Conservation (phyloP, 2,797 vertebrate species). For the Pseudochirops corinnae region DNA sequence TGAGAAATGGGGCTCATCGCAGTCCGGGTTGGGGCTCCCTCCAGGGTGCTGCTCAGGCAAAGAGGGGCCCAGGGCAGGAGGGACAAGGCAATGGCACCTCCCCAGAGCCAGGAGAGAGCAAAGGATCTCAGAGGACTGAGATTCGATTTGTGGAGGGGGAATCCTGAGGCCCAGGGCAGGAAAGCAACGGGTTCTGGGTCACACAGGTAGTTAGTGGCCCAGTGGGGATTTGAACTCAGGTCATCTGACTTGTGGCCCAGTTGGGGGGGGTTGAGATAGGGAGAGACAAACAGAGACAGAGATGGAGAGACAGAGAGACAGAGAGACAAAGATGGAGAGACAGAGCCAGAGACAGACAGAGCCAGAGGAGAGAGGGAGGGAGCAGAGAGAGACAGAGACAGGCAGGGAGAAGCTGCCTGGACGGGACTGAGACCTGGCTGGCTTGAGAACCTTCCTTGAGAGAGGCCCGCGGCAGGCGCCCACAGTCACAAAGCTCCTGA, state of each 20-base stretch:
- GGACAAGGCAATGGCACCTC: neutral
- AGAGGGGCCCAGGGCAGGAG: neutral
- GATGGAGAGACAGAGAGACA: neutral
- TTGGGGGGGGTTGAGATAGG: no score
- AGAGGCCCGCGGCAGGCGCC: neutral
- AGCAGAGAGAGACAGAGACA: neutral
- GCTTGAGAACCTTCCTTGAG: neutral
- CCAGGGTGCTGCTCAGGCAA: no score
- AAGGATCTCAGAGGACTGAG: neutral
- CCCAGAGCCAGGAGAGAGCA: neutral
- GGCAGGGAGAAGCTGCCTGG: neutral
- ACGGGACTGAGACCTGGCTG: neutral
- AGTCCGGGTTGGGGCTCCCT: no score
- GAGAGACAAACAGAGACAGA: neutral
- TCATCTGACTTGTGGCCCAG: neutral
- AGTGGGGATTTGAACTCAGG: neutral
- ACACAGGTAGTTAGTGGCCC: neutral
- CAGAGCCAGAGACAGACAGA: neutral
- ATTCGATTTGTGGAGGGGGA: neutral
- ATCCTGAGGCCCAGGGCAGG: neutral
- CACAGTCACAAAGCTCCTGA: neutral
- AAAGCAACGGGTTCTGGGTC: neutral
- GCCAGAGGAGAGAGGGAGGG: neutral
- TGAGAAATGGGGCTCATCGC: no score
- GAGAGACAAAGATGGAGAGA: neutral